Evolutionary conservation across 2,888 invertebrate species (phyloP).

Genomic region (Eumerus sabulonum): DNA sequence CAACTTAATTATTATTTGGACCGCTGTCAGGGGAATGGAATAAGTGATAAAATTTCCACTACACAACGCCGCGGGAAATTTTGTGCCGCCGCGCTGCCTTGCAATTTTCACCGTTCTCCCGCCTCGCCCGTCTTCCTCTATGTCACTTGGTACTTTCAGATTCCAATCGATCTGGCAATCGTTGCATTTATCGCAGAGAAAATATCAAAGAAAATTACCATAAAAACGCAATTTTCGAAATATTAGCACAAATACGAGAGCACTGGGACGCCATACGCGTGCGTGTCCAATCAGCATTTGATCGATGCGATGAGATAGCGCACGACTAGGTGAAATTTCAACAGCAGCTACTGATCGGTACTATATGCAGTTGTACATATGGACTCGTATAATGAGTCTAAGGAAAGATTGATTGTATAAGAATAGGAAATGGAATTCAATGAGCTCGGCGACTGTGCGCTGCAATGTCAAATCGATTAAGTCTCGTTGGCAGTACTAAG

Average conservation of each 20-base stretch:
- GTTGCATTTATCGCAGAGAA: slow-evolving; percentile 52
- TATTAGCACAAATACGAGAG: slow-evolving; percentile 60
- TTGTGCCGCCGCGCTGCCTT: slow-evolving; percentile 26
- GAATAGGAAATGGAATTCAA: slow-evolving; percentile 13
- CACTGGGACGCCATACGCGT: slow-evolving; percentile 49
- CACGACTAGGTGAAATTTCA: slow-evolving; percentile 46
- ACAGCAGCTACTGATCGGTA: slow-evolving; percentile 41
- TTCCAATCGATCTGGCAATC: slow-evolving; percentile 59
- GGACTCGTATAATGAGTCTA: slow-evolving; percentile 41
- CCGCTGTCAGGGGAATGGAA: slow-evolving; percentile 58
- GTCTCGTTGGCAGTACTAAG: slow-evolving; percentile 48
- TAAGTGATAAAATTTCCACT: slow-evolving; percentile 65
- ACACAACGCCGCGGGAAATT: slow-evolving; percentile 57
- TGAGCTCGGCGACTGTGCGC: slow-evolving; percentile 16
- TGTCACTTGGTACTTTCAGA: slow-evolving; percentile 19
- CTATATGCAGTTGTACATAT: no score
- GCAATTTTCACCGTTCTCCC: slow-evolving; percentile 9
- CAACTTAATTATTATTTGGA: slow-evolving; percentile 69
- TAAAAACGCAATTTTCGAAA: slow-evolving; percentile 79
- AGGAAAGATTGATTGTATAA: slow-evolving; percentile 46
- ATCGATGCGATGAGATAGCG: slow-evolving; percentile 55
- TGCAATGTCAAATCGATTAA: slow-evolving; percentile 65
- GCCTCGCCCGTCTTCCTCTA: neutral
- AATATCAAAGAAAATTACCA: slow-evolving; percentile 74
- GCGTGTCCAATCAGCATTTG: slow-evolving; percentile 58